Conservation (phyloP, 2,797 vertebrate genomes). For the Gallinago solitaria region DNA sequence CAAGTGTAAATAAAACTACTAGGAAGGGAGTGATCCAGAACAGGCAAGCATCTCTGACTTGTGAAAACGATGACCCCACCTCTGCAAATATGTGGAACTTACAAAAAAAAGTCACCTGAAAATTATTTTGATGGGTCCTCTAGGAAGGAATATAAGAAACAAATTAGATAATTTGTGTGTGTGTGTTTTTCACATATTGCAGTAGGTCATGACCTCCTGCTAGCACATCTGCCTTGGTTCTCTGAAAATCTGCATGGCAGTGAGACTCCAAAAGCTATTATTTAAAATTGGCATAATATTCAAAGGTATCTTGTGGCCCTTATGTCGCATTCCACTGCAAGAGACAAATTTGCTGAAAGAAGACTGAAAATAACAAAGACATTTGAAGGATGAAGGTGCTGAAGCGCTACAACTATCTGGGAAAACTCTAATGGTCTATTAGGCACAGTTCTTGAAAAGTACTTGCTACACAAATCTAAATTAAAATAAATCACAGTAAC, state of each 20-base stretch:
- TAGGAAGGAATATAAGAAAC: background rate
- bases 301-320: background rate
- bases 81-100: background rate
- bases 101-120: background rate
- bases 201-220: background rate
- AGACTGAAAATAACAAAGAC: constrained; percentile 36
- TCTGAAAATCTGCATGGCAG: background rate
- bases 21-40: background rate
- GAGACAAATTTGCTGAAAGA: constrained; percentile 1
- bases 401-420: constrained; percentile 54
- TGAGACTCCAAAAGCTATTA: background rate
- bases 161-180: background rate
- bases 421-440: constrained; percentile 61
- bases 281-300: constrained; percentile 9
- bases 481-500: constrained; percentile 64
- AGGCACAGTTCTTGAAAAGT: constrained; percentile 54
- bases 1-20: background rate
- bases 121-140: background rate
- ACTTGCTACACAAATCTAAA: constrained; percentile 21
- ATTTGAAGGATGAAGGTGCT: constrained; percentile 68
- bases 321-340: background rate
- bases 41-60: background rate
- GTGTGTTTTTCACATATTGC: background rate
- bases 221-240: background rate
- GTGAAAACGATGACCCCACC: background rate